These are phyloP conservation scores for Beroe forskalii DNA, from an alignment of 37 sponge, comb jelly and placozoan species.

Conservation along the genomic window DNA sequence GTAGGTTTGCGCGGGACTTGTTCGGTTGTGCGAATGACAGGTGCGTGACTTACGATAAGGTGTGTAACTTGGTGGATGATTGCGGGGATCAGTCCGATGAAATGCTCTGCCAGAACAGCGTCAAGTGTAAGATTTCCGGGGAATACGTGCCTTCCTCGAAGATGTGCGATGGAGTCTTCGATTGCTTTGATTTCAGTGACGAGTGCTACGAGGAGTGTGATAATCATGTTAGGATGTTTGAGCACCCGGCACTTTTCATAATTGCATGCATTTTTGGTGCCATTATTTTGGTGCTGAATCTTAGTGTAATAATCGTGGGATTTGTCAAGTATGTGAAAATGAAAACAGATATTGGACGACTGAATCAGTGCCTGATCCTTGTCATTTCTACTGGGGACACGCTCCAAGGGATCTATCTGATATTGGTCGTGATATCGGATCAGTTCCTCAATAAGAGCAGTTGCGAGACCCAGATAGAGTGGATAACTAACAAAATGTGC, in stretches of 20 bases:
- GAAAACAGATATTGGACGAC: background rate
- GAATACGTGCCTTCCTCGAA: background rate
- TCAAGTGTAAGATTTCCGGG: background rate
- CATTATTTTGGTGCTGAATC: background rate
- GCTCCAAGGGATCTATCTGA: background rate
- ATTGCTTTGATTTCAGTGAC: conserved; percentile 22
- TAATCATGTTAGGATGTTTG: background rate
- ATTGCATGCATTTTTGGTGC: background rate
- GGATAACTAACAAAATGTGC: background rate
- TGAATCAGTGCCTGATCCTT: background rate
- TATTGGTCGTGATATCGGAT: background rate
- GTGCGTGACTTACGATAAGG: background rate
- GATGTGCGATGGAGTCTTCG: conserved; percentile 24
- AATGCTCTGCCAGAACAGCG: background rate
- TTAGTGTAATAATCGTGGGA: background rate
- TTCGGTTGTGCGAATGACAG: background rate
- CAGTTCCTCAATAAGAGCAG: background rate
- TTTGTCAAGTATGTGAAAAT: background rate
- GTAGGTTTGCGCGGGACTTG: background rate
- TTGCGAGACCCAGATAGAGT: background rate
- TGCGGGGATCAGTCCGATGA: conserved; percentile 24
- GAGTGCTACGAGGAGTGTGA: conserved; percentile 24
- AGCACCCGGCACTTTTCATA: background rate
- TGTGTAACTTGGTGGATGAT: conserved; percentile 35
- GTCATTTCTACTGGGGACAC: background rate